Conservation (phyloP, 2,797 vertebrate species). For the Sciurus vulgaris region DNA sequence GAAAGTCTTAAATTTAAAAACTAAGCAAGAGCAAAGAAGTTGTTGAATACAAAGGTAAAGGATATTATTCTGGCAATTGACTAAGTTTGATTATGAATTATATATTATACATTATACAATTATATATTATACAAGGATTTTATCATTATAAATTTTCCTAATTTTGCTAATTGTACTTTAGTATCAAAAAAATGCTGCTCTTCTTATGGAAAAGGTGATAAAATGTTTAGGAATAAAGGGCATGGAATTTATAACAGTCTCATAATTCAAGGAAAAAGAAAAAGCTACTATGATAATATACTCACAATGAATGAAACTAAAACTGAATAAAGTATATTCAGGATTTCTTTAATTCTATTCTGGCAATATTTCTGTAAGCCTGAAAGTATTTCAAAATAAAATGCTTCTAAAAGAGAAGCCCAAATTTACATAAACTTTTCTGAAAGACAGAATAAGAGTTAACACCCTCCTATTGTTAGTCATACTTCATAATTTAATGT, state of each 20-base stretch:
- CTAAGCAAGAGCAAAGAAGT: not conserved
- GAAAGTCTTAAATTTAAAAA: not conserved
- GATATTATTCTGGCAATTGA: not conserved
- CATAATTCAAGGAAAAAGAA: not conserved
- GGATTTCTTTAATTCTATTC: not conserved
- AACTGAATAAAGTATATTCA: not conserved
- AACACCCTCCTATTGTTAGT: not conserved
- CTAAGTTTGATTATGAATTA: not conserved
- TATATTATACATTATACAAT: not conserved
- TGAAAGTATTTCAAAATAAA: not conserved
- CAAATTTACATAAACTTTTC: not conserved
- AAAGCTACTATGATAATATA: not conserved
- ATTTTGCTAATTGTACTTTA: not conserved
- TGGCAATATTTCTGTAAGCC: not conserved
- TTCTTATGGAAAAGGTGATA: not conserved
- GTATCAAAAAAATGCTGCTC: not conserved
- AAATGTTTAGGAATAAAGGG: not conserved
- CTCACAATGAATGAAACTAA: not conserved
- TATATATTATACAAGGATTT: not conserved
- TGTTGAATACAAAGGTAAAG: not conserved
- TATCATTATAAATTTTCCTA: not conserved
- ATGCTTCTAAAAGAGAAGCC: not conserved
- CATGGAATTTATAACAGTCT: not conserved
- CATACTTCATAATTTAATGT: not conserved
- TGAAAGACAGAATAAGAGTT: not conserved